phyloP scores from a whole-genome alignment of 1,140 invertebrate species.

The Brachystomella parvula region DNA sequence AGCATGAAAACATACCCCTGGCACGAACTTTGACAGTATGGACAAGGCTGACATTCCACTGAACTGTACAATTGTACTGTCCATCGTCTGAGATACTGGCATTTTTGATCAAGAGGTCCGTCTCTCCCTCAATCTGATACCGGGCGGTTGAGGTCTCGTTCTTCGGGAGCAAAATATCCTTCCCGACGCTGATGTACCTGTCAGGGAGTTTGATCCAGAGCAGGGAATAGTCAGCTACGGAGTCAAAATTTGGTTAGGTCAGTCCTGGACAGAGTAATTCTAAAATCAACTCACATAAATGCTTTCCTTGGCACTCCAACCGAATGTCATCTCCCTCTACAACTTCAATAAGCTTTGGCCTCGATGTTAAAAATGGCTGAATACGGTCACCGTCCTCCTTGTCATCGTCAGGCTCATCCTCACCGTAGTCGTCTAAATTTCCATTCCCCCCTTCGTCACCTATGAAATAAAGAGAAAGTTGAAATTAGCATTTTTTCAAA shows the following conservation, averaged over 20 bases:
- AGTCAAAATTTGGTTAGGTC: neutral
- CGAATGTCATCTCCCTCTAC: slow-evolving; percentile 2
- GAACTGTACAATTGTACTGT: neutral
- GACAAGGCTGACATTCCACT: neutral
- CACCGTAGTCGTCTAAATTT: neutral
- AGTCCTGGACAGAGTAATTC: neutral
- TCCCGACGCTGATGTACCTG: neutral
- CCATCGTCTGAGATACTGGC: neutral
- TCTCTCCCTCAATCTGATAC: neutral
- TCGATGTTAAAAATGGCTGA: neutral
- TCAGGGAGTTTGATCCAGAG: neutral
- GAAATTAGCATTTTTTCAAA: neutral
- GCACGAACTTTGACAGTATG: neutral
- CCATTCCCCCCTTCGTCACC: neutral
- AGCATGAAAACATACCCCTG: neutral
- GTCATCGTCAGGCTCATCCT: neutral
- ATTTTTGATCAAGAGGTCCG: neutral
- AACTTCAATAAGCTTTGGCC: neutral
- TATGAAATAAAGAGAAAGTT: neutral
- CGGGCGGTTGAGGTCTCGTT: too few species aligned
- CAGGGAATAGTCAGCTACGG: neutral
- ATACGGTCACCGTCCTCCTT: neutral
- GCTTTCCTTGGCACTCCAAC: neutral
- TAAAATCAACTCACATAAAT: neutral
- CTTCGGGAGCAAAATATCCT: too few species aligned